Base-by-base conservation (phyloP, 2,888 invertebrate species). In the Frankliniella intonsa region DNA sequence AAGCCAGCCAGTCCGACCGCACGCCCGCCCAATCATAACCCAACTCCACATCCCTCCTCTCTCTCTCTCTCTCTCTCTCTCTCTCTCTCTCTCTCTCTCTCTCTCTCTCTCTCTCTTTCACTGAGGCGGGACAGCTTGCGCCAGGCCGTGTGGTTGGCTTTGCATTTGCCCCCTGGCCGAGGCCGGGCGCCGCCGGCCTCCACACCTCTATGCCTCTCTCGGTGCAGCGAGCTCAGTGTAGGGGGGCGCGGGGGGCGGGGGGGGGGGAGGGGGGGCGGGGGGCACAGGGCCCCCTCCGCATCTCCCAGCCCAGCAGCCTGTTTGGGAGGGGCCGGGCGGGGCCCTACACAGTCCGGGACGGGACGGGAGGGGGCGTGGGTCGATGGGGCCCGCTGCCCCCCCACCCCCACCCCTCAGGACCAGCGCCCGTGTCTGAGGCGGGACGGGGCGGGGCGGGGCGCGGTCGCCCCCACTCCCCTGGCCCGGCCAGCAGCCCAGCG, bases 261-360 rank as follows among this genome's bases (percentile, higher is more conserved):
- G 38, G 38, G 55, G 55, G 55, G 55, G 10, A 12, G 10, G 38
- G 38, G 38, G 38, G 38, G 38, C 3, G 2, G 38, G 5, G 38
- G 38, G 38, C 14, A 55, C 55, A 12, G 55, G 55, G 55, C 22
- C 69, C 69, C 22, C n/a, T 22, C 22, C 69, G 11, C n/a, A 8
- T n/a, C 12, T 8, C 69, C 69, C 22, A 25, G 69, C 69, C 69
- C 69, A 76, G 69, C 69, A 76, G 69, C 69, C 69, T 25, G 69
- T 76, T 76, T 22, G 69, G 69, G 25, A 76, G 69, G 69, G 69
- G 69, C 12, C 55, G 10, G 69, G 25, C 22, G 69, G 3, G 69
- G 69, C 38, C 5, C 38, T 17, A 62, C 69, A 76, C 55, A 19
- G 55, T 1, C 5, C 17, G 55, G 55, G 55, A 19, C 55, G 55